Conservation (phyloP, 2,797 vertebrate species). For the Cossypha niveicapilla region DNA sequence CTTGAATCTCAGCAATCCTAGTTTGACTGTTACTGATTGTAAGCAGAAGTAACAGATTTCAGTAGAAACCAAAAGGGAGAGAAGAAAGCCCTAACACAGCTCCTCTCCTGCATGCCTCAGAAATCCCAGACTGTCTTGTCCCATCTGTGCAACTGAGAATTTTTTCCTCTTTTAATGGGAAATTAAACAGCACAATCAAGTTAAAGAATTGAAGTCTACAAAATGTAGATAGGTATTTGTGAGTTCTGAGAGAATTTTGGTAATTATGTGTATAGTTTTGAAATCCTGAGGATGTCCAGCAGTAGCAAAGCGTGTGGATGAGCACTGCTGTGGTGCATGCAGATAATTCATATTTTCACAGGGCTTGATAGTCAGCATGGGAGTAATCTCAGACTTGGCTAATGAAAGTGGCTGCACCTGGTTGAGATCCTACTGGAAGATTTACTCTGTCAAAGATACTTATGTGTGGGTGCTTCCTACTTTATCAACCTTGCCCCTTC, state of each 20-base stretch:
- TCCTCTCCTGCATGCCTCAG: background rate
- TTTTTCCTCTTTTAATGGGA: background rate
- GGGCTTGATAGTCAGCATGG: slow-evolving; percentile 3
- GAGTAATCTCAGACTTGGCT: slow-evolving; percentile 42
- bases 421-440: slow-evolving; percentile 40
- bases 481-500: background rate
- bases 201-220: background rate
- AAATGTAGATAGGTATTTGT: background rate
- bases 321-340: background rate
- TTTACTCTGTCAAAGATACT: slow-evolving; percentile 25
- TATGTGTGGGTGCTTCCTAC: background rate
- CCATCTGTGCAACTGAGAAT: background rate
- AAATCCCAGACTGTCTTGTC: background rate
- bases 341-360: slow-evolving; percentile 42
- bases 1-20: background rate
- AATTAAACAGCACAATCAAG: background rate
- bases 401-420: slow-evolving; percentile 51
- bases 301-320: background rate
- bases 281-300: background rate
- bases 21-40: background rate
- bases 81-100: background rate
- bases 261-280: background rate
- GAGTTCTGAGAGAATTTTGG: background rate
- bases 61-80: background rate
- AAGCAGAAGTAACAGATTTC: background rate